phyloP scores from a whole-genome alignment of 2,888 invertebrate species.

The Zootermopsis nevadensis region DNA sequence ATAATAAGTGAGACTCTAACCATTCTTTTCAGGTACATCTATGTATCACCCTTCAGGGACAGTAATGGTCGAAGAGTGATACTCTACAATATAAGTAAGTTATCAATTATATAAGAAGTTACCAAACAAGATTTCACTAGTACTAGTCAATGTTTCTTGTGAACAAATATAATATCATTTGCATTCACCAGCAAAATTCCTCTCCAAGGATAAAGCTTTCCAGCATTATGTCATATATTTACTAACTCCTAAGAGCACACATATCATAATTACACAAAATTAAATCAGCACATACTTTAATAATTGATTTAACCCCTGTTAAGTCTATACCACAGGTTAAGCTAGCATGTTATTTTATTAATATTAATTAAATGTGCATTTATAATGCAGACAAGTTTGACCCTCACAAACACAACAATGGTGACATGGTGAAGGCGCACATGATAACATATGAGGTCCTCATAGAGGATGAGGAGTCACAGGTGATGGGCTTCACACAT shows the following conservation, averaged over 20 bases:
- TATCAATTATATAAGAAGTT: not conserved
- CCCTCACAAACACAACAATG: slow-evolving; percentile 79
- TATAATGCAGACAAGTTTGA: slow-evolving; percentile 76
- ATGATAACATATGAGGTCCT: slow-evolving; percentile 81
- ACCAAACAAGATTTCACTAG: too few species aligned
- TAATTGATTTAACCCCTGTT: too few species aligned
- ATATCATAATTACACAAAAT: too few species aligned
- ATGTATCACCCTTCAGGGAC: slow-evolving; percentile 82
- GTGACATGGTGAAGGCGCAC: slow-evolving; percentile 82
- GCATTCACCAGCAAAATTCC: too few species aligned
- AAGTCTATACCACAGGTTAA: too few species aligned
- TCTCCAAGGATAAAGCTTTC: too few species aligned
- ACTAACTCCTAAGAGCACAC: too few species aligned
- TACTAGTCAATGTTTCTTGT: too few species aligned
- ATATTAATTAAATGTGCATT: slow-evolving; percentile 47
- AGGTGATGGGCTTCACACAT: slow-evolving; percentile 82
- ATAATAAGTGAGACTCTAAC: too few species aligned
- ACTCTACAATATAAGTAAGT: slow-evolving; percentile 80
- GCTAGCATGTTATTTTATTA: not conserved
- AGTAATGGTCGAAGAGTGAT: slow-evolving; percentile 78
- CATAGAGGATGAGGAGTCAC: slow-evolving; percentile 84
- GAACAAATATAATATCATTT: too few species aligned
- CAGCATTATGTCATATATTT: too few species aligned
- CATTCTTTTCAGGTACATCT: slow-evolving; percentile 73
- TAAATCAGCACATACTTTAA: too few species aligned